Percentiles rank a stretch among this genome's conserved stretches.
phyloP scores from a whole-genome alignment of 1,140 invertebrate species.

The Luehdorfia chinensis region DNA sequence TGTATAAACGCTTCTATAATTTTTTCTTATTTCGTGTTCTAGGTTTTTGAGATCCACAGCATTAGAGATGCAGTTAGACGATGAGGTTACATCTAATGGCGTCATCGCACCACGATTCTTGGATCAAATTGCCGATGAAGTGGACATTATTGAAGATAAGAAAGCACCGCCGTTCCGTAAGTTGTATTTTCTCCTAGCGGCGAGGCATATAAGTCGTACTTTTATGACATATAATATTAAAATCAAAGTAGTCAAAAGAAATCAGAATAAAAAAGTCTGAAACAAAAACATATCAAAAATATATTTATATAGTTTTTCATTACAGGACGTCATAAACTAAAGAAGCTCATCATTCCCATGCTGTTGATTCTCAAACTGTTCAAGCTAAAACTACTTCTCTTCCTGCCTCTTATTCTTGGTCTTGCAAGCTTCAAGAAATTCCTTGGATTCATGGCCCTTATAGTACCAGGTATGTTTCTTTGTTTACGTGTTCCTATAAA shows the following conservation, averaged over 20 bases:
- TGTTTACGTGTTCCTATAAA: background rate
- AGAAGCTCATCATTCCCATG: slow-evolving; percentile 89
- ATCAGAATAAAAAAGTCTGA: too few species aligned
- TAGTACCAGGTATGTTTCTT: slow-evolving; percentile 81
- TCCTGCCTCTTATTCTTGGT: slow-evolving; percentile 88
- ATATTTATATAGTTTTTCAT: background rate
- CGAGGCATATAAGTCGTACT: too few species aligned
- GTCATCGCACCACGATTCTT: slow-evolving; percentile 87
- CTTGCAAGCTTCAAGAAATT: slow-evolving; percentile 90
- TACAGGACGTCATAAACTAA: slow-evolving; percentile 85
- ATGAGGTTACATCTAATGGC: slow-evolving; percentile 83
- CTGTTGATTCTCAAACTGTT: slow-evolving; percentile 88
- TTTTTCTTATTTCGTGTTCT: too few species aligned
- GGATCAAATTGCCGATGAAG: slow-evolving; percentile 88
- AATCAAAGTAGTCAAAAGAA: too few species aligned
- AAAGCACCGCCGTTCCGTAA: slow-evolving; percentile 87
- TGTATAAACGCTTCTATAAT: too few species aligned
- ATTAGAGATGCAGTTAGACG: slow-evolving; percentile 83
- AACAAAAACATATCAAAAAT: too few species aligned
- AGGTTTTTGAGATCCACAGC: slow-evolving; percentile 87
- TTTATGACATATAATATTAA: too few species aligned
- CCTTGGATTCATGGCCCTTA: slow-evolving; percentile 85
- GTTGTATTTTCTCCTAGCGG: slow-evolving; percentile 43
- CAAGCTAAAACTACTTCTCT: slow-evolving; percentile 88
- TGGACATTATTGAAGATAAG: slow-evolving; percentile 88